These are phyloP conservation scores for Cryptocheilus praepositus DNA, from an alignment of 2,888 invertebrate species.

Conservation along the genomic window DNA sequence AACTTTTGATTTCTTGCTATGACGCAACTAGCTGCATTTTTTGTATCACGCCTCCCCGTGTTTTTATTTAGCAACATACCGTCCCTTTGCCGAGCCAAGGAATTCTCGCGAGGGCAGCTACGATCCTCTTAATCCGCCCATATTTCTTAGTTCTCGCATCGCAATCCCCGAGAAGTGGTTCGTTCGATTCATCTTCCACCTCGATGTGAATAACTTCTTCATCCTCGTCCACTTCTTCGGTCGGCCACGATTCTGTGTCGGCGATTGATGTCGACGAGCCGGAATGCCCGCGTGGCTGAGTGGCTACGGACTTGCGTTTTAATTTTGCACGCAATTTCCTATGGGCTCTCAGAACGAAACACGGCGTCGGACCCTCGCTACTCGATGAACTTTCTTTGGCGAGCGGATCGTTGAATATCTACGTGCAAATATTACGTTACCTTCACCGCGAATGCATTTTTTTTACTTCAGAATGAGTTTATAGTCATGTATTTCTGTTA, in stretches of 20 bases:
- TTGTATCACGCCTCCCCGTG: too few relatives aligned
- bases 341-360: constrained; percentile 56
- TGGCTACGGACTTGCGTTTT: constrained; percentile 26
- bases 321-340: constrained; percentile 49
- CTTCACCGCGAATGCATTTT: too few relatives aligned
- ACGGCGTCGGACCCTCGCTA: constrained; percentile 51
- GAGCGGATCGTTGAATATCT: constrained; percentile 64
- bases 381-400: constrained; percentile 37
- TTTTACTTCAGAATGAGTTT: too few relatives aligned
- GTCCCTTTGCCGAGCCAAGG: constrained; percentile 56
- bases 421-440: too few relatives aligned
- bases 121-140: constrained; percentile 53
- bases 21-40: too few relatives aligned
- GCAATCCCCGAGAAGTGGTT: constrained; percentile 40
- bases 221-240: constrained; percentile 58
- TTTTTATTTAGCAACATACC: too few relatives aligned
- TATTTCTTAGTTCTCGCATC: constrained; percentile 42
- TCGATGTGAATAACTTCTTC: constrained; percentile 59
- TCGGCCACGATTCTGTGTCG: constrained; percentile 59
- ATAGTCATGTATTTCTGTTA: too few relatives aligned
- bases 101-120: constrained; percentile 52
- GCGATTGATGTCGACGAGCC: constrained; percentile 56
- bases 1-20: too few relatives aligned
- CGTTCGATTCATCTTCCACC: constrained; percentile 50
- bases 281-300: constrained; percentile 20